A percentile compares a stretch with the other conserved stretches of the same genome.
These are phyloP conservation scores for Podotricha telesiphe DNA, from an alignment of 2,888 invertebrate species.

Conservation along the genomic window DNA sequence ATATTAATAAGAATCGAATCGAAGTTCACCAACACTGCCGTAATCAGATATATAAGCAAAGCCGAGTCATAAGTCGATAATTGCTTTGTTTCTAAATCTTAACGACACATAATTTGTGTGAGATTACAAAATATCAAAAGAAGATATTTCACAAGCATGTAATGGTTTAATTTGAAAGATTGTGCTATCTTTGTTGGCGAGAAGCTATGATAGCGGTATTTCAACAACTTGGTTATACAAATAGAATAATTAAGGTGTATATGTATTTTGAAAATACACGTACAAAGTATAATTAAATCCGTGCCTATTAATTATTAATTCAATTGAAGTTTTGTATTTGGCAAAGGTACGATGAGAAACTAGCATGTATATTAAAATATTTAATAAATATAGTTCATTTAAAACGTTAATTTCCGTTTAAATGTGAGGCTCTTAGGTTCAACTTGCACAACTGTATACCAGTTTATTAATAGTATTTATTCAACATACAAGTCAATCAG, in stretches of 20 bases:
- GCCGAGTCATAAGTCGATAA: neutral
- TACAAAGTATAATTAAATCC: neutral
- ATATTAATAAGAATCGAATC: neutral
- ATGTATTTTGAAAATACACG: neutral
- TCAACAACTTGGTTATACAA: conserved; percentile 7
- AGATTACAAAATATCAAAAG: neutral
- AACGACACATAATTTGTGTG: neutral
- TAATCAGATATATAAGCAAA: neutral
- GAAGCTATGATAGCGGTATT: conserved; percentile 7
- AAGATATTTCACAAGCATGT: neutral
- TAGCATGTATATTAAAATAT: too few species aligned
- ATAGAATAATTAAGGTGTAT: neutral
- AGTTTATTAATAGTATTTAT: too few species aligned
- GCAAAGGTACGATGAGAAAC: too few species aligned
- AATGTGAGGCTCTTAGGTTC: too few species aligned
- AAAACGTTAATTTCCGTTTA: too few species aligned
- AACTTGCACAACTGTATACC: too few species aligned
- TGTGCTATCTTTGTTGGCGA: conserved; percentile 7
- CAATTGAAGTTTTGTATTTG: too few species aligned
- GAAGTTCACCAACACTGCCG: neutral
- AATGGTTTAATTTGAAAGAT: conserved; percentile 12
- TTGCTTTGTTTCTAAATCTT: neutral
- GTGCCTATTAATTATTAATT: neutral
- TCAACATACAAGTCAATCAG: too few species aligned
- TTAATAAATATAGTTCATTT: too few species aligned